Evolutionary conservation across 2,888 invertebrate genomes (phyloP).

Genomic region (Alitta virens): DNA sequence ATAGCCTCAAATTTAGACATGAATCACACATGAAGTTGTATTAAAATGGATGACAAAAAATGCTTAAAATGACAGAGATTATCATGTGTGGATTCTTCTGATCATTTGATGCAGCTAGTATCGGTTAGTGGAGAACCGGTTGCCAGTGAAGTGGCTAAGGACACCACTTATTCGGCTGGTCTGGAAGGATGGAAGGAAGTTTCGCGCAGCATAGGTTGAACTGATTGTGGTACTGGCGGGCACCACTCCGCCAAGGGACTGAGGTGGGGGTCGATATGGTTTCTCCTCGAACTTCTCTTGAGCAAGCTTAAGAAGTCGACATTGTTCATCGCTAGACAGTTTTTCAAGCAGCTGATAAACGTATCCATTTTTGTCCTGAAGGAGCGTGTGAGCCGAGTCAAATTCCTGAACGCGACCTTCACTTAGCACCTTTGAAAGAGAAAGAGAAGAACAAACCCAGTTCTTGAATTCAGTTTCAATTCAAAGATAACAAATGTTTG

Average conservation of each 20-base stretch:
- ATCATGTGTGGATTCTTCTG: no score
- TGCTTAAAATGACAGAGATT: no score
- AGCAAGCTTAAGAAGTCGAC: conserved; percentile 9
- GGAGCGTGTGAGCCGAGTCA: conserved; percentile 18
- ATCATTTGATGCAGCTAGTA: conserved; percentile 8
- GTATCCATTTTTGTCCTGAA: conserved; percentile 6
- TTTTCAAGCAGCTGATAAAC: conserved; percentile 5
- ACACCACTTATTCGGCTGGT: conserved; percentile 20
- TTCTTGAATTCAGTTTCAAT: no score
- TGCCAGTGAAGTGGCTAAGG: conserved; percentile 18
- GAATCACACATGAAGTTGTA: no score
- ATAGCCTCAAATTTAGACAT: no score
- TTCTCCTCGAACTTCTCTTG: conserved; percentile 20
- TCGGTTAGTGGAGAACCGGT: conserved; percentile 21
- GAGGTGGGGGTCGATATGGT: conserved; percentile 20
- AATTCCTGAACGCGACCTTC: conserved; percentile 20
- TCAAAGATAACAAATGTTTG: no score
- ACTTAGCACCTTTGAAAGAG: conserved; percentile 12
- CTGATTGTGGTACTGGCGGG: not conserved
- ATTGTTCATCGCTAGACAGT: conserved; percentile 1
- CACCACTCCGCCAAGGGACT: conserved; percentile 6
- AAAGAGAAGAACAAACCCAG: no score
- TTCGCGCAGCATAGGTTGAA: not conserved
- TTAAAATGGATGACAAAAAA: no score
- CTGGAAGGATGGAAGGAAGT: conserved; percentile 24